Base-by-base conservation (phyloP, 2,888 invertebrate species). In the Amblyjoppa fuscipennis region DNA sequence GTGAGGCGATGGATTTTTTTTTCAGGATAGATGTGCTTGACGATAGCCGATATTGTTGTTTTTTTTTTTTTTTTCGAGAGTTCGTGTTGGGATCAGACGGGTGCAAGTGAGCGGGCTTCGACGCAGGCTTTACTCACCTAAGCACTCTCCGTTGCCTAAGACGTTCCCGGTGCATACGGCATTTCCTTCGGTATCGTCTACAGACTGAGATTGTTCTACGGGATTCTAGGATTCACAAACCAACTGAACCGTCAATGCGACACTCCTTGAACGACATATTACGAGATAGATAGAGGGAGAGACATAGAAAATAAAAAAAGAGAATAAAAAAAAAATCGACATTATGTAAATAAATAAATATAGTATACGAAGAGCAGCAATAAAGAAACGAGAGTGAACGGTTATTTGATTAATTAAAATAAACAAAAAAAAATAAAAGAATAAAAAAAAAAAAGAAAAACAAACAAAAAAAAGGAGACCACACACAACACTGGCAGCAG, bases 41-140 rank as follows among this genome's bases (percentile, higher is more conserved):
- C 64, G 81, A 81, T 81, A 59, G 41, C 16, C 20, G 31, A 68
- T 49, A 6, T 49, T n/a, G n/a, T n/a, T n/a, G n/a, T n/a, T n/a
- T n/a, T 20, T 20, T 20, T 20, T 20, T 20, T 51, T 69, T 41
- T 66, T 28, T 28, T 25, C 20, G 2, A 53, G 11, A 49, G 16
- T 71, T 80, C 64, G 64, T 79, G 64, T 81, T 49, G 61, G 76
- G 71, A 59, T 41, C 70, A 66, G 69, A 64, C 79, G 70, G 80
- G 70, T 34, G 59, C 75, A 83, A 85, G 81, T 77, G 83, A 87
- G 83, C 83, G 83, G 71, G 71, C 66, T 81, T 53, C 77, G 83
- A 73, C 81, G 82, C 86, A 84, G 89, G 89, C 89, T 91, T 93
- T 94, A 94, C 94, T 94, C 93, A 94, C 94, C 94, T 93, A 93